Conservation (phyloP, 92 coral and sea anemone species). For the Metridium senile region DNA sequence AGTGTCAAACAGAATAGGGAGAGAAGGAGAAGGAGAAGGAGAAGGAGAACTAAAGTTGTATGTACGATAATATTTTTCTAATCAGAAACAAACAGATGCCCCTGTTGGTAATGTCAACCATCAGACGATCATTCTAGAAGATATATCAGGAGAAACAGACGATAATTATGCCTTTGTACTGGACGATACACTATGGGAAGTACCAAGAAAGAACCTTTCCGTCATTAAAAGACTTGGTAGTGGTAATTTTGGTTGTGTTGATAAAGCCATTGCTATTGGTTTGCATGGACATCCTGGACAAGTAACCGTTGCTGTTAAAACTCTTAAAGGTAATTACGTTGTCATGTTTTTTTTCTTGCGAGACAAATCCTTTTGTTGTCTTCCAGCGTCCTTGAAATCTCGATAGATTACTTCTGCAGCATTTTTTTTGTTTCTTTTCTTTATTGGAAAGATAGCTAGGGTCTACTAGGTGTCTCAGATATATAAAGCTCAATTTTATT, state of each 20-base stretch:
- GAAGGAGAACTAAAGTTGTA: too few relatives aligned
- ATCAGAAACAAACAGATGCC: background rate
- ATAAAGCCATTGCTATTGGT: conserved; percentile 50
- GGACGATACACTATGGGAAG: conserved; percentile 41
- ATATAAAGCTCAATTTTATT: too few relatives aligned
- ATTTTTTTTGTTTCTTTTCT: too few relatives aligned
- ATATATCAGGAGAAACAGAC: background rate
- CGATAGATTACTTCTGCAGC: too few relatives aligned
- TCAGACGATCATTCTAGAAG: background rate
- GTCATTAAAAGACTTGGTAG: conserved; percentile 51
- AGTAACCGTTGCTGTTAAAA: conserved; percentile 60
- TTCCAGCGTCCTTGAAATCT: too few relatives aligned
- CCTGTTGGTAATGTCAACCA: background rate
- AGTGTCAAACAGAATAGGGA: background rate
- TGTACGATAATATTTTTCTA: too few relatives aligned
- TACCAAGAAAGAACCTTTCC: conserved; percentile 42
- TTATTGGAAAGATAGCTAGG: too few relatives aligned
- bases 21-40: too few relatives aligned
- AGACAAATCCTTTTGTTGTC: too few relatives aligned
- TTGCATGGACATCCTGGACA: conserved; percentile 19
- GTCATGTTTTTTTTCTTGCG: background rate
- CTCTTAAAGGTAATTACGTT: conserved; percentile 48
- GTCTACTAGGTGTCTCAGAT: too few relatives aligned
- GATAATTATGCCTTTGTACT: background rate
- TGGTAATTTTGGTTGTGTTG: conserved; percentile 73